Evolutionary conservation across 2,797 vertebrate species (phyloP).

Genomic region (Premnoplex brunnescens): DNA sequence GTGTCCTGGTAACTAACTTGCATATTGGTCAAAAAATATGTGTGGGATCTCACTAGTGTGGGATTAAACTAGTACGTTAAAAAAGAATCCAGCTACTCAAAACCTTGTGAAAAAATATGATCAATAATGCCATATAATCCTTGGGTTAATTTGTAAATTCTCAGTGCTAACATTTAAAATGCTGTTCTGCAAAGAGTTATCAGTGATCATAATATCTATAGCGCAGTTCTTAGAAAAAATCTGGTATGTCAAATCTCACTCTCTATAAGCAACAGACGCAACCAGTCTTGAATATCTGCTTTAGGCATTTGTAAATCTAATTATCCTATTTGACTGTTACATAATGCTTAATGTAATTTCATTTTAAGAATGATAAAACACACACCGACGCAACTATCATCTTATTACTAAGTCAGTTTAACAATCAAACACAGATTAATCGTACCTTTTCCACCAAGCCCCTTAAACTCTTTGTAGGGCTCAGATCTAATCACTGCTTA

Average conservation of each 20-base stretch:
- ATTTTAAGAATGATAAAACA: neutral
- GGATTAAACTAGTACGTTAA: neutral
- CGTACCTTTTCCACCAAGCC: neutral
- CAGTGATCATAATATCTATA: neutral
- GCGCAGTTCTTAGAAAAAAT: neutral
- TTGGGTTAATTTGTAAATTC: neutral
- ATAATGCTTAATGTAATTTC: neutral
- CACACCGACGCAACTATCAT: neutral
- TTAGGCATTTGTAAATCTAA: neutral
- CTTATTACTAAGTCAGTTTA: neutral
- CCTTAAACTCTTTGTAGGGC: neutral
- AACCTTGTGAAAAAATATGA: neutral
- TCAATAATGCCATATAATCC: neutral
- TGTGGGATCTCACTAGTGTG: neutral
- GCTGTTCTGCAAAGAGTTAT: neutral
- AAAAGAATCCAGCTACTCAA: neutral
- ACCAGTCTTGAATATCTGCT: neutral
- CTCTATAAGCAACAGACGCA: neutral
- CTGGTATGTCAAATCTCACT: neutral
- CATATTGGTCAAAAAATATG: neutral
- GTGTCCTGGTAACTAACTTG: neutral
- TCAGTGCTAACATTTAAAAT: neutral
- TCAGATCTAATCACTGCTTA: neutral
- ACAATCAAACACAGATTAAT: neutral
- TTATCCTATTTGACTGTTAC: neutral